These are phyloP conservation scores for Esox niger DNA, from an alignment of 2,113 vertebrate genomes.

Conservation along the genomic window DNA sequence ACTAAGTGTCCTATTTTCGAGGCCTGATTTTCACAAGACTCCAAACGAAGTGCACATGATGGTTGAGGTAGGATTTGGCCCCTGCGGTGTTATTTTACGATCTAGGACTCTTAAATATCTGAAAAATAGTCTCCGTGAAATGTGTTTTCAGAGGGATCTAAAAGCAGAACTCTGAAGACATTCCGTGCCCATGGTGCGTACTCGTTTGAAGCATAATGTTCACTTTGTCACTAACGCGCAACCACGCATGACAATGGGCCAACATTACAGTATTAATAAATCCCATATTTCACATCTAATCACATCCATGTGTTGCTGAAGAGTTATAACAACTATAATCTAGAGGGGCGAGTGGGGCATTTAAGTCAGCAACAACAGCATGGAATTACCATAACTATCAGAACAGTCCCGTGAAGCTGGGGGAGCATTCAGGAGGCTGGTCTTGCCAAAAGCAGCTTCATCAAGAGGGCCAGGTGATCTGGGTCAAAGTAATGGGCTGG, in stretches of 20 bases:
- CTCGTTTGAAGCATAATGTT: conserved; percentile 21
- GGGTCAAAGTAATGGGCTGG: conserved; percentile 27
- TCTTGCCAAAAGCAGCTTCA: not conserved
- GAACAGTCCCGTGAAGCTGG: conserved; percentile 10
- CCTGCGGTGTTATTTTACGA: too few relatives aligned
- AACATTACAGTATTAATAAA: conserved; percentile 37
- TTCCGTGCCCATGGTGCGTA: not conserved
- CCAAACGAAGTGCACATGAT: too few relatives aligned
- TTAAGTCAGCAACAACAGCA: not conserved
- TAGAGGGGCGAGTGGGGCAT: not conserved
- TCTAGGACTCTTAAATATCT: not conserved
- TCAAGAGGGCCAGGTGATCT: conserved; percentile 23
- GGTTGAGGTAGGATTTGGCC: too few relatives aligned
- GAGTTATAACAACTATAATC: conserved; percentile 9
- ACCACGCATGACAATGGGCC: conserved; percentile 23
- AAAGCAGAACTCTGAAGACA: not conserved
- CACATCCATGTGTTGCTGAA: conserved; percentile 19
- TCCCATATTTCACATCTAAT: conserved; percentile 28
- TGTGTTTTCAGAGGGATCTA: conserved; percentile 19
- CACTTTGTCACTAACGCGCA: conserved; percentile 25
- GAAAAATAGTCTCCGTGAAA: conserved; percentile 2
- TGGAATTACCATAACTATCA: conserved; percentile 1
- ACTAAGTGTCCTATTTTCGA: too few relatives aligned
- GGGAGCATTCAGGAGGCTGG: not conserved
- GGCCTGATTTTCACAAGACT: too few relatives aligned